phyloP scores from a whole-genome alignment of 2,797 vertebrate species.

The Euthynnus affinis region DNA sequence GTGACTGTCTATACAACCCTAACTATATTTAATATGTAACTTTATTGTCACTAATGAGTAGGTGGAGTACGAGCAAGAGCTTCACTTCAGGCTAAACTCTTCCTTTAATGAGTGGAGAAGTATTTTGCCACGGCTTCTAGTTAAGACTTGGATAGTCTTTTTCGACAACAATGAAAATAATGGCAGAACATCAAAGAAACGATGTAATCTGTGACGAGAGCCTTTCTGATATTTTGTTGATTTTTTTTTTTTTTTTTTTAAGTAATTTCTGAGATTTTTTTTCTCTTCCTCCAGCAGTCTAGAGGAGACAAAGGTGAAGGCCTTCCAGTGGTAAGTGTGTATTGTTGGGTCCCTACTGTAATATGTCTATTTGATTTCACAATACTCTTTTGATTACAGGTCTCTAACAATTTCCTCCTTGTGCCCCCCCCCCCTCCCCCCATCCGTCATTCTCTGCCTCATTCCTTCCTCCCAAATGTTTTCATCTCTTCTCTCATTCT shows the following conservation, averaged over 20 bases:
- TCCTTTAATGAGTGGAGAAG: background rate
- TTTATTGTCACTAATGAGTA: background rate
- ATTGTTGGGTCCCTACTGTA: background rate
- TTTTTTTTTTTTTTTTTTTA: background rate
- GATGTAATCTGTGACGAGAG: background rate
- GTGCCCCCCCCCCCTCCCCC: rapidly evolving
- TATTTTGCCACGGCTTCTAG: background rate
- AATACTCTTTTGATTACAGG: background rate
- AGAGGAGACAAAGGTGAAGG: constrained; percentile 71
- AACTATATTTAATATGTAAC: background rate
- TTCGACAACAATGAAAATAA: background rate
- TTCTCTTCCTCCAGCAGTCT: constrained; percentile 40
- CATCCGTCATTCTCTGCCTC: background rate
- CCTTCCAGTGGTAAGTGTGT: constrained; percentile 65
- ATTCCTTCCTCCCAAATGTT: background rate
- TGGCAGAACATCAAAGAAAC: background rate
- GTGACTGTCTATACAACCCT: too few relatives aligned
- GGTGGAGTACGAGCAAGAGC: too few relatives aligned
- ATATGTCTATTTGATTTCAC: background rate
- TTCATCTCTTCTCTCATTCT: background rate
- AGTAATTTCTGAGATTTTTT: background rate
- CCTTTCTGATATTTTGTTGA: background rate
- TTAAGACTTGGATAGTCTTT: background rate
- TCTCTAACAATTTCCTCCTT: background rate
- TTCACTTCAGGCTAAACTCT: background rate